Evolutionary conservation across 2,888 invertebrate genomes (phyloP).

Genomic region (Brenthis ino): DNA sequence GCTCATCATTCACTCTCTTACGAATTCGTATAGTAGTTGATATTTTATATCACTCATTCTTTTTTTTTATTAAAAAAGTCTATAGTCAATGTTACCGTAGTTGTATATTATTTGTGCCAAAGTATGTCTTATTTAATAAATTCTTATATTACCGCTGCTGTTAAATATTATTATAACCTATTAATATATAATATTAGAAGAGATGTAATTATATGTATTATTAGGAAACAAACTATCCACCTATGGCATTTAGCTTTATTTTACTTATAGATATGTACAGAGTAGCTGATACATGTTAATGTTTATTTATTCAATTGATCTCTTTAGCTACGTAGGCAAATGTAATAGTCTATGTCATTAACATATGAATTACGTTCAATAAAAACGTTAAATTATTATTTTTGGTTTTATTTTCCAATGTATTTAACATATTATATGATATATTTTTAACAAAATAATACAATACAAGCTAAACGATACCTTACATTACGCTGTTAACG

Average conservation of each 20-base stretch:
- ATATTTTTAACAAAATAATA: neutral
- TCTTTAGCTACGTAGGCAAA: conserved; percentile 63
- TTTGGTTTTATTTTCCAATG: conserved; percentile 47
- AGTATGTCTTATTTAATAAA: conserved; percentile 32
- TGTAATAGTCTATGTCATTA: conserved; percentile 63
- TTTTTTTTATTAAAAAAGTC: neutral
- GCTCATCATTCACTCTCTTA: conserved; percentile 52
- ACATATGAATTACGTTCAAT: conserved; percentile 76
- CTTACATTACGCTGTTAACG: conserved; percentile 9
- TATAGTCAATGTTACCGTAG: conserved; percentile 26
- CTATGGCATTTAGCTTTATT: conserved; percentile 31
- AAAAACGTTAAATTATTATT: conserved; percentile 73
- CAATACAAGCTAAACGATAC: neutral
- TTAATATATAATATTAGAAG: conserved; percentile 25
- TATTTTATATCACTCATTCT: neutral
- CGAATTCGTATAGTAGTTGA: neutral
- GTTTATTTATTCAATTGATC: conserved; percentile 58
- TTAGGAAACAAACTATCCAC: conserved; percentile 39
- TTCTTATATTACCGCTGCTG: conserved; percentile 9
- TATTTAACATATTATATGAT: neutral
- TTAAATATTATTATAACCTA: conserved; percentile 20
- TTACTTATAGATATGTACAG: conserved; percentile 47
- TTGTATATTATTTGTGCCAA: conserved; percentile 43
- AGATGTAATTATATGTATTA: conserved; percentile 37
- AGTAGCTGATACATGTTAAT: conserved; percentile 48